Conservation (phyloP, 2,888 invertebrate species). For the Drosophila birchii region DNA sequence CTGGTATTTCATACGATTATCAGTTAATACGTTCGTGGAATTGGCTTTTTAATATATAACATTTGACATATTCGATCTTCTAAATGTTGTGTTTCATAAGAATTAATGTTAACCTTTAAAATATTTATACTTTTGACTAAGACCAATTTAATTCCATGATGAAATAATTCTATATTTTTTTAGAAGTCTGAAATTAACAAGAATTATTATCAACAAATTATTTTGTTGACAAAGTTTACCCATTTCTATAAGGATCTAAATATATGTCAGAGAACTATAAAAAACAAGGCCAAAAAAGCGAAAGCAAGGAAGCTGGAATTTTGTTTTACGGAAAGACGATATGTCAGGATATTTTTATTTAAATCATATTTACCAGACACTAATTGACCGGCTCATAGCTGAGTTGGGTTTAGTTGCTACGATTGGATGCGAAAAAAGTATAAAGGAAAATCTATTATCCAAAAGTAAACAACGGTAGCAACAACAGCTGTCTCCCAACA, state of each 20-base stretch:
- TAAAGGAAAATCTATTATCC: conserved; percentile 42
- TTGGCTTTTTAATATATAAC: neutral
- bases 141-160: too few relatives aligned
- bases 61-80: neutral
- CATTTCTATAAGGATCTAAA: neutral
- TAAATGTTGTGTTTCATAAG: neutral
- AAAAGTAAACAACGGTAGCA: conserved; percentile 61
- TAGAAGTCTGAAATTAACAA: too few relatives aligned
- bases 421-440: neutral
- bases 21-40: neutral
- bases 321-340: neutral
- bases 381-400: neutral
- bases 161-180: too few relatives aligned
- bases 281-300: neutral
- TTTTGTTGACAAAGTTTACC: too few relatives aligned
- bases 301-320: neutral
- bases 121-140: neutral
- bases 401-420: neutral
- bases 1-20: neutral
- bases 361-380: neutral
- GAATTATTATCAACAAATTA: too few relatives aligned
- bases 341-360: neutral
- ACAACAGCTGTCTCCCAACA: conserved; percentile 44
- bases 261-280: neutral
- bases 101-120: neutral